Conservation (phyloP, 2,113 vertebrate species). For the Leucopternis melanops region DNA sequence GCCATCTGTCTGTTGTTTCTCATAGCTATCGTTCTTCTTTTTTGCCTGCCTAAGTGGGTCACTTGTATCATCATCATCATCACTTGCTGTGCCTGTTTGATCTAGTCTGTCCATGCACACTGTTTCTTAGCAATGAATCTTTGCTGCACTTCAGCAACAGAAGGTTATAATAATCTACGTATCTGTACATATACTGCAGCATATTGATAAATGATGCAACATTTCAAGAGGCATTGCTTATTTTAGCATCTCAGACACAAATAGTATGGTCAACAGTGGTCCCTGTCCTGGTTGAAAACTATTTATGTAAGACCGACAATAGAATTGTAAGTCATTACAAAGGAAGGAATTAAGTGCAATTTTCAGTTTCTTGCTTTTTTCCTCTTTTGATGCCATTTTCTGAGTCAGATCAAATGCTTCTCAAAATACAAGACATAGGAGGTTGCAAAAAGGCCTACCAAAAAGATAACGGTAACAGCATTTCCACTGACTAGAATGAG, state of each 20-base stretch:
- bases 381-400: not conserved
- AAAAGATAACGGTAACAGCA: accelerated
- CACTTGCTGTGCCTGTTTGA: not conserved
- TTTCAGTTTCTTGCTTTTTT: not conserved
- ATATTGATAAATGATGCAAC: not conserved
- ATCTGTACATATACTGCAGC: not conserved
- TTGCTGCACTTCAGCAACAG: not conserved
- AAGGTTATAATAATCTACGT: not conserved
- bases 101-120: not conserved
- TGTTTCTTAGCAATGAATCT: not conserved
- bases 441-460: not conserved
- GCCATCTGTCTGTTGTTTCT: not conserved
- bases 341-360: not conserved
- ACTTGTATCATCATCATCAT: not conserved
- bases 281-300: not conserved
- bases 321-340: not conserved
- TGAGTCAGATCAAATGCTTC: not conserved
- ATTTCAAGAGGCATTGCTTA: not conserved
- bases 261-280: not conserved
- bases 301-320: not conserved
- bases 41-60: not conserved
- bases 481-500: not conserved
- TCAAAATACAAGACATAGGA: not conserved
- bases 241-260: not conserved
- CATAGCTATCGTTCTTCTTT: not conserved